Base-by-base conservation (phyloP, 35 echinoderm and acorn worm genomes). In the Patiria miniata region DNA sequence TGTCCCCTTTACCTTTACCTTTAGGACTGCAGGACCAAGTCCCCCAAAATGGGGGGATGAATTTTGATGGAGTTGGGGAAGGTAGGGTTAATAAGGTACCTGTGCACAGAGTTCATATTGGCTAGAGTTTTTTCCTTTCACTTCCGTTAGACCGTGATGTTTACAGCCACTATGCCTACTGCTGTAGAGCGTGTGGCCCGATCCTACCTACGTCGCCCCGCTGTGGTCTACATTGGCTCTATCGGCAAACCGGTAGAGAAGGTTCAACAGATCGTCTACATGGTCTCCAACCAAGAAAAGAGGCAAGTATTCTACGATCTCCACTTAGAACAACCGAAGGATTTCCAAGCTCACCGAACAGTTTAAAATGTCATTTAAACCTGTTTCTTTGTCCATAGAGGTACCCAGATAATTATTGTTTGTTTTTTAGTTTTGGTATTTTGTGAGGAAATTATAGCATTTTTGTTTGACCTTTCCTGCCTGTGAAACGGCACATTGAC, bases 141-240 rank as follows among this genome's bases (percentile, higher is more conserved):
- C 19, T 40, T 7, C 19, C 34, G 36, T 40, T 81, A 99, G 96
- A 99, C 96, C 39, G 96, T 99, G 39, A 99, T 99, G 96, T 99
- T 99, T 65, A 99, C 96, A 32, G 96, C 96, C 37, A 99, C 96
- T 8, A 99, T 99, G 96, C 96, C 96, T 68, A 59, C 96, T 51
- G 96, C 96, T 19, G 96, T 99, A 30, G 96, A 99, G 86, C 87
- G 96, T 51, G 93, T 99, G 1, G 96, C 96, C 8, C 83, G 96
- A 28, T 89, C 82, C 4, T 99, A 99, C 86, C 90, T 99, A 0
- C 78, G 96, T 39, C 73, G 96, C 21, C 92, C 96, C 0, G 86
- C 96, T 0, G 90, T 99, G 5, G 96, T 99, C 1, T 99, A 99
- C 86, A 99, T 99, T 52, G 96, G 96, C 39, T 95, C 96, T 7